Evolutionary conservation across 2,797 vertebrate genomes (phyloP).

Genomic region (Trematomus bernacchii): DNA sequence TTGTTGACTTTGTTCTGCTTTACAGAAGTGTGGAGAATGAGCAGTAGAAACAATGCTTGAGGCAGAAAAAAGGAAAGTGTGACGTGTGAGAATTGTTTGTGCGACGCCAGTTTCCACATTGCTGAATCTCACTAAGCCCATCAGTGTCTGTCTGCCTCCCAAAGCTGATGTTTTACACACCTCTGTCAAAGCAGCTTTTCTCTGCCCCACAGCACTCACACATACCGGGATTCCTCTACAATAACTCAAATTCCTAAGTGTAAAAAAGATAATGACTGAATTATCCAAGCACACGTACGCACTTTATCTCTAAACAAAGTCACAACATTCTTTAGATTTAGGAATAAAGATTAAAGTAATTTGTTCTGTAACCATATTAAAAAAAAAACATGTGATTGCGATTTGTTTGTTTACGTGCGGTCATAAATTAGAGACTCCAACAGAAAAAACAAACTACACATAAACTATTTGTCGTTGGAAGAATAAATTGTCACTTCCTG

Average conservation of each 20-base stretch:
- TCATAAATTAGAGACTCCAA: slow-evolving; percentile 4
- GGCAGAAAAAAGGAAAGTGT: slow-evolving; percentile 52
- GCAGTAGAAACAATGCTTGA: slow-evolving; percentile 27
- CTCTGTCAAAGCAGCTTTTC: slow-evolving; percentile 64
- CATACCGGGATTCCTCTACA: slow-evolving; percentile 8
- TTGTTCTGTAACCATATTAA: slow-evolving; percentile 2
- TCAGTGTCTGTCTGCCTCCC: slow-evolving; percentile 66
- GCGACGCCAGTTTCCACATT: slow-evolving; percentile 74
- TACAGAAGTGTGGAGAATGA: slow-evolving; percentile 10
- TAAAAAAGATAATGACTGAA: slow-evolving; percentile 10
- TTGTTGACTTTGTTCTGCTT: slow-evolving; percentile 53
- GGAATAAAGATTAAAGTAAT: slow-evolving; percentile 8
- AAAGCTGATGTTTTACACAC: slow-evolving; percentile 58
- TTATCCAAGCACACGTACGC: background rate
- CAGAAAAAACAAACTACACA: background rate
- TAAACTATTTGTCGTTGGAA: slow-evolving; percentile 32
- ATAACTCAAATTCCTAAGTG: background rate
- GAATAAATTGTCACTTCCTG: slow-evolving; percentile 47
- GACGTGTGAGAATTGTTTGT: slow-evolving; percentile 73
- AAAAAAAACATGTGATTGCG: slow-evolving; percentile 7
- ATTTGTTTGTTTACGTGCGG: slow-evolving; percentile 31
- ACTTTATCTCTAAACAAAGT: background rate
- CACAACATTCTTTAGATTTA: background rate
- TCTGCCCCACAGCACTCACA: slow-evolving; percentile 52
- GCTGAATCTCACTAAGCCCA: slow-evolving; percentile 71